Evolutionary conservation across 2,797 vertebrate species (phyloP).

Genomic region (Platalea minor): DNA sequence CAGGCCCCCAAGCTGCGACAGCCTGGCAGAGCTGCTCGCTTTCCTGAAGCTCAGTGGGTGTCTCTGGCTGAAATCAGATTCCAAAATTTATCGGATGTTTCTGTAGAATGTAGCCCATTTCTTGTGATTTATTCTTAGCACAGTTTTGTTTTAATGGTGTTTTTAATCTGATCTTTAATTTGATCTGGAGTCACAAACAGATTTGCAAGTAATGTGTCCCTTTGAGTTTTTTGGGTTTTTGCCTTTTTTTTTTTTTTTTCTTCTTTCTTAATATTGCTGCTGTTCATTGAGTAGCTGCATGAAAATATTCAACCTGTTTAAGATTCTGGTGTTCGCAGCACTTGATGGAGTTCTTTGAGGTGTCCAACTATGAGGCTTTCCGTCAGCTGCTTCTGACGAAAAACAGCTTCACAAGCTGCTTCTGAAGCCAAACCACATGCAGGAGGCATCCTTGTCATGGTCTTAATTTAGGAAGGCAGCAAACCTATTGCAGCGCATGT

Average conservation of each 20-base stretch:
- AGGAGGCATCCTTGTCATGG: neutral
- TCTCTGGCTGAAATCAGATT: neutral
- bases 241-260: neutral
- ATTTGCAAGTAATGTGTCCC: neutral
- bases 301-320: neutral
- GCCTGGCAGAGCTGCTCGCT: neutral
- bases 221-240: neutral
- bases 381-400: neutral
- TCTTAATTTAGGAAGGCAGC: neutral
- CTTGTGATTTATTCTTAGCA: neutral
- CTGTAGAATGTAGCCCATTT: neutral
- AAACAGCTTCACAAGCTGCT: neutral
- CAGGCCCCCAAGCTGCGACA: fast-evolving
- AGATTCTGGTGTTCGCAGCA: neutral
- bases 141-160: neutral
- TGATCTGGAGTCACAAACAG: neutral
- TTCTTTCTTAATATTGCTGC: neutral
- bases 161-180: neutral
- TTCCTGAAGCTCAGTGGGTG: neutral
- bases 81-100: neutral
- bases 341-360: neutral
- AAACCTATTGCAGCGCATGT: neutral
- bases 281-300: neutral
- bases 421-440: neutral
- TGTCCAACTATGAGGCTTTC: neutral